Evolutionary conservation across 2,888 invertebrate species (phyloP).

Genomic region (Meloe dianella): DNA sequence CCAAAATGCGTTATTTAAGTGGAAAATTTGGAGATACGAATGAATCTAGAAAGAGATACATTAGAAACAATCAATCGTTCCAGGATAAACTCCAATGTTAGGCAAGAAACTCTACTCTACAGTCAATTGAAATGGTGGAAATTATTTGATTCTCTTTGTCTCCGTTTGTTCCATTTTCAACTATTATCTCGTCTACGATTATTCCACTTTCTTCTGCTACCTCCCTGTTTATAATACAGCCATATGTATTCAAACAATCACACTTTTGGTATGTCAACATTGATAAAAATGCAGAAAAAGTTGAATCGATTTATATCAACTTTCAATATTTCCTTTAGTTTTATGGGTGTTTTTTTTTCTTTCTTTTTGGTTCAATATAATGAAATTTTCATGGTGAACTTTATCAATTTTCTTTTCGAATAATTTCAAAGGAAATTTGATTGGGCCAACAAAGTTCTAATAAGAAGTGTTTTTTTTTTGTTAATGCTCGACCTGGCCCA

Average conservation of each 20-base stretch:
- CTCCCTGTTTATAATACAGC: neutral
- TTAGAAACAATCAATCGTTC: neutral
- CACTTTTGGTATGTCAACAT: neutral
- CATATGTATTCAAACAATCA: neutral
- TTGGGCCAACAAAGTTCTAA: neutral
- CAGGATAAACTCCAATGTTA: neutral
- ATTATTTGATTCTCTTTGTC: slow-evolving; percentile 4
- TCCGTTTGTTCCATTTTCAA: neutral
- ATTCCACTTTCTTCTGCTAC: neutral
- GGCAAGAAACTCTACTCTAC: neutral
- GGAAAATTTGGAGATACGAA: neutral
- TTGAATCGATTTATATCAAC: slow-evolving; percentile 4
- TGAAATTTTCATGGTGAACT: neutral
- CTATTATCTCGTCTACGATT: neutral
- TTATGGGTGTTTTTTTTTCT: no score
- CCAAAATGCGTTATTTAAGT: neutral
- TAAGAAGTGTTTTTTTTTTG: neutral
- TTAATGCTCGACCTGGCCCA: neutral
- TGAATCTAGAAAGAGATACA: neutral
- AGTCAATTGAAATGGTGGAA: neutral
- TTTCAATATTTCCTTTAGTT: neutral
- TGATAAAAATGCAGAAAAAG: neutral
- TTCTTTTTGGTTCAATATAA: neutral
- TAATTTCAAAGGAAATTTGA: neutral
- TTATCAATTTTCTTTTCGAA: neutral